Evolutionary conservation across 2,113 vertebrate genomes (phyloP), one percentile per base, ranked within the genome.

Genomic region (Phoxinus phoxinus): DNA sequence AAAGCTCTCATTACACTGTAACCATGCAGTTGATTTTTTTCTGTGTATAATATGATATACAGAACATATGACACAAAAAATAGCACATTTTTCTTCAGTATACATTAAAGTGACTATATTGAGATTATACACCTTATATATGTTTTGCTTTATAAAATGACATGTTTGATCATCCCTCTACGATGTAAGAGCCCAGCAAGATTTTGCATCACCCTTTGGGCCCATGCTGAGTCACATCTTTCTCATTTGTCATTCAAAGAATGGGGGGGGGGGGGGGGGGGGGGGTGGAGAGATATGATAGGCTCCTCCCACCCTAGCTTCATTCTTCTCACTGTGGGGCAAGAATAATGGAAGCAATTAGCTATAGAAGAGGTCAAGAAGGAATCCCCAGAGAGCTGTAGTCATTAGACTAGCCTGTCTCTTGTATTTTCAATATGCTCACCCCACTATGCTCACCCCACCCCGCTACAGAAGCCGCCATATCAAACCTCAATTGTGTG

Each of bases 351-450:
- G 58, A 84, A 61, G 81, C 83, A 86, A 86, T 89, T 86, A 89
- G 80, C 58, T 35, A 83, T 59, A 84, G 74, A 63, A 65, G 85
- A 90, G 86, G 86, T 90, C 84, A 81, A 87, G 73, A 56, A 84
- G 77, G 61, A 74, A 71, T 82, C 89, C 86, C 85, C 63, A 80
- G 87, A 81, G 86, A 85, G 81, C 44, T 78, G 84, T 71, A 84
- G 81, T 86, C 84, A 84, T 87, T 88, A 87, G 37, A 65, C 46
- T 75, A 84, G 51, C 61, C 61, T 74, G 46, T 48, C 86, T 85
- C 53, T 81, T 90, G 87, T 86, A 90, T 77, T 56, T 78, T 59
- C 84, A 87, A 88, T 84, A 86, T 81, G 63, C 74, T 87, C 75
- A 32, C 56, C 81, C 75, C 46, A n/a, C n/a, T 84, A 86, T 81